phyloP scores from a whole-genome alignment of 2,113 vertebrate genomes.

The Phyllostomus hastatus region DNA sequence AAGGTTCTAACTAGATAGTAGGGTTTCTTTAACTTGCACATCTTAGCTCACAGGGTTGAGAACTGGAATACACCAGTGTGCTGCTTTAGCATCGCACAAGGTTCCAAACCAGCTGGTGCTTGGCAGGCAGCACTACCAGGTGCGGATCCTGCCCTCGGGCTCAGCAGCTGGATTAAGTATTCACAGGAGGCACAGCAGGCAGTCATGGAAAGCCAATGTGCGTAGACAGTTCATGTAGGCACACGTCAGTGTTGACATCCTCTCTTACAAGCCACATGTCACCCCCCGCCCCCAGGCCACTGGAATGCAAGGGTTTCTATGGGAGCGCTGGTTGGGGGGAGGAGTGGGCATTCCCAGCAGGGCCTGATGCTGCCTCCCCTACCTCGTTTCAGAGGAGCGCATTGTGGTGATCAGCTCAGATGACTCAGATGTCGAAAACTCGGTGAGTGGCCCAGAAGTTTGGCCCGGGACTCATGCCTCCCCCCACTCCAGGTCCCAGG shows the following conservation, averaged over 20 bases:
- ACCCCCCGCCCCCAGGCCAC: not conserved
- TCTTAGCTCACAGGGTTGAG: not conserved
- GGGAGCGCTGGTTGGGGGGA: not conserved
- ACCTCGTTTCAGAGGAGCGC: constrained; percentile 59
- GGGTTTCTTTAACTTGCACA: not conserved
- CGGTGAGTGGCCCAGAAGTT: constrained; percentile 61
- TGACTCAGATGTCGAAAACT: constrained; percentile 72
- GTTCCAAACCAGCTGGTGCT: not conserved
- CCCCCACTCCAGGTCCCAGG: not conserved
- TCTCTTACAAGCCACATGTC: not conserved
- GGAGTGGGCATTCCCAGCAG: not conserved
- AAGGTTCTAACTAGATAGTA: not conserved
- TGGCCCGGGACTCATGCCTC: not conserved
- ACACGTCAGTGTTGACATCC: too few species aligned
- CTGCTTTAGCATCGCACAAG: not conserved
- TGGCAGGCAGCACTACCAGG: not conserved
- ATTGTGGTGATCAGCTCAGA: constrained; percentile 80
- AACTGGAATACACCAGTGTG: not conserved
- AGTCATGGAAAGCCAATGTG: not conserved
- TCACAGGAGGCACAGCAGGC: not conserved
- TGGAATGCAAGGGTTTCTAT: not conserved
- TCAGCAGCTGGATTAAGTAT: not conserved
- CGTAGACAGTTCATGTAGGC: not conserved
- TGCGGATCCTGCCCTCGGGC: not conserved
- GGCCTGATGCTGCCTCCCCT: not conserved